Evolutionary conservation across 2,888 invertebrate species (phyloP), one percentile per base, ranked within the genome.

Genomic region (Apeira syringaria): DNA sequence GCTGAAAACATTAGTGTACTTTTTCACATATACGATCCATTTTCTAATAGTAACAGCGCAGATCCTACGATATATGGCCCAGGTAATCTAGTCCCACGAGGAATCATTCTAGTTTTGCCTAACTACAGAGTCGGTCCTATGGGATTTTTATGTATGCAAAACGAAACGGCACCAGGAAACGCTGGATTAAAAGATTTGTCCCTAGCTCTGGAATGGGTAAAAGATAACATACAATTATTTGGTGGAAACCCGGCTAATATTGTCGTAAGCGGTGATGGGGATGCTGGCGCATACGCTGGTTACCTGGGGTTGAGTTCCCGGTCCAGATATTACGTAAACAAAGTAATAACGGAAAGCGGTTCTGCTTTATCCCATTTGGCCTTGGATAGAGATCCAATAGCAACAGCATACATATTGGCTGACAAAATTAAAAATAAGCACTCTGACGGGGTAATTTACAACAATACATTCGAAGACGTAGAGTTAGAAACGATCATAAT

Each of bases 51-150:
- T n/a, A n/a, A n/a, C n/a, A n/a, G n/a, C n/a, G n/a, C n/a, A n/a
- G n/a, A n/a, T n/a, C n/a, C n/a, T n/a, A n/a, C n/a, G n/a, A n/a
- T n/a, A n/a, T n/a, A n/a, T n/a, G n/a, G n/a, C n/a, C n/a, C n/a
- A n/a, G n/a, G n/a, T n/a, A n/a, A n/a, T n/a, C n/a, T n/a, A n/a
- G n/a, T n/a, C n/a, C n/a, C n/a, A n/a, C n/a, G n/a, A n/a, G n/a
- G n/a, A n/a, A n/a, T n/a, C n/a, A n/a, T n/a, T n/a, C n/a, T n/a
- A n/a, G n/a, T n/a, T n/a, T n/a, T n/a, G n/a, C n/a, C n/a, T n/a
- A 86, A 86, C 59, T 86, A 84, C 53, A 74, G 86, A 61, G 56
- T 84, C 2, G 84, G 89, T 5, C 63, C 80, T 6, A 63, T 87
- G 8, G 90, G 90, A 27, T 90, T 88, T 51, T 47, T 89, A 27